Percentiles rank a stretch among this genome's conserved stretches.
phyloP scores from a whole-genome alignment of 2,113 vertebrate genomes.

The Capreolus pygargus region DNA sequence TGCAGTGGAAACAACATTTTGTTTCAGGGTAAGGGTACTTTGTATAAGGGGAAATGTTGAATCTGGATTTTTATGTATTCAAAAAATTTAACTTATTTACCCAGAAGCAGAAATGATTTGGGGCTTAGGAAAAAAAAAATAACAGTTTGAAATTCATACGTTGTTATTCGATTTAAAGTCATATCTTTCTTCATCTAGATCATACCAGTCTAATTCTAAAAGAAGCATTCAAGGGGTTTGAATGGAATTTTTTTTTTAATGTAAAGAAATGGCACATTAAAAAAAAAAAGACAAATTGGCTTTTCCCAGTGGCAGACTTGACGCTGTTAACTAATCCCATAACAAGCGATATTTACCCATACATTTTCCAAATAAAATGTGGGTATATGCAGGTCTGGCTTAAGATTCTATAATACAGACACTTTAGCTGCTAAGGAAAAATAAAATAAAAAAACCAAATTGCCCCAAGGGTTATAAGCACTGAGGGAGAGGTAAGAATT shows the following conservation, averaged over 20 bases:
- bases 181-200: conserved; percentile 61
- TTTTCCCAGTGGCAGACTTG: conserved; percentile 81
- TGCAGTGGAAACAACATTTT: neutral
- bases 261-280: conserved; percentile 54
- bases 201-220: conserved; percentile 51
- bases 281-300: conserved; percentile 56
- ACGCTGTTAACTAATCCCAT: conserved; percentile 83
- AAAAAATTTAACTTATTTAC: conserved; percentile 54
- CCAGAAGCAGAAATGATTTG: conserved; percentile 43
- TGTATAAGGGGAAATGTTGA: conserved; percentile 20
- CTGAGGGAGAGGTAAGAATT: neutral
- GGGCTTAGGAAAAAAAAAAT: conserved; percentile 53
- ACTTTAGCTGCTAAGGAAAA: conserved; percentile 72
- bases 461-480: conserved; percentile 39
- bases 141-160: conserved; percentile 51
- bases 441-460: conserved; percentile 43
- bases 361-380: conserved; percentile 83
- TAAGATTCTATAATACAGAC: conserved; percentile 79
- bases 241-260: conserved; percentile 39
- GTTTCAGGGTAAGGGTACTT: conserved; percentile 38
- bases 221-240: conserved; percentile 37
- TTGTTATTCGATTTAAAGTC: conserved; percentile 65
- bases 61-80: conserved; percentile 53
- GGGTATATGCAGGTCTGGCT: conserved; percentile 76
- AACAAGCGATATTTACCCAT: conserved; percentile 81